These are phyloP conservation scores for Hafferia zeledoni DNA, from an alignment of 2,797 vertebrate genomes.

Conservation along the genomic window DNA sequence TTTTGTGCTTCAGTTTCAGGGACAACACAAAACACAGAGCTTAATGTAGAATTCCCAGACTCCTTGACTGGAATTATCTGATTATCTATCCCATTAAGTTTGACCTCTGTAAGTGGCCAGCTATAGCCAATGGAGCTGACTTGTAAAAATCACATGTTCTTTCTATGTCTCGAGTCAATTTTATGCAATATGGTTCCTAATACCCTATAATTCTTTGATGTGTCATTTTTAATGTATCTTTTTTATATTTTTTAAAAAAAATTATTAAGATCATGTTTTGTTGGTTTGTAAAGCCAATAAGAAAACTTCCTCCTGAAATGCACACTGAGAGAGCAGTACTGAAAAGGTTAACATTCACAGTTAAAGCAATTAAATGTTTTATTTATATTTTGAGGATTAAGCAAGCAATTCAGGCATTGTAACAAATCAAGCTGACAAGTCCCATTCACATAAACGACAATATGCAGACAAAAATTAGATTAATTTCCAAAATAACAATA, in stretches of 20 bases:
- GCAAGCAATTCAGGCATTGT: constrained; percentile 41
- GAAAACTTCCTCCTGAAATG: neutral
- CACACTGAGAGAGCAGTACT: neutral
- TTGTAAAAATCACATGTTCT: neutral
- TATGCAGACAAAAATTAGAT: constrained; percentile 46
- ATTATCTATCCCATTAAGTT: neutral
- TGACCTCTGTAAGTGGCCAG: fast-evolving
- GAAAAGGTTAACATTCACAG: constrained; percentile 38
- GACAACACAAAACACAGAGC: neutral
- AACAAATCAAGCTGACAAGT: constrained; percentile 67
- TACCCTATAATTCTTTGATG: neutral
- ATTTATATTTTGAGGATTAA: constrained; percentile 64
- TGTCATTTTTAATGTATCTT: neutral
- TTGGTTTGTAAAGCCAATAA: neutral
- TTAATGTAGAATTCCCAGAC: neutral
- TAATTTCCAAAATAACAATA: constrained; percentile 66
- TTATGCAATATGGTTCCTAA: neutral
- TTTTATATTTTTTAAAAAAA: neutral
- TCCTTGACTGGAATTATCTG: neutral
- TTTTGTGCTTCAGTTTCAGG: neutral
- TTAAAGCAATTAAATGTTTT: constrained; percentile 64
- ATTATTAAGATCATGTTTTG: neutral
- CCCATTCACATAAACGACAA: constrained; percentile 60
- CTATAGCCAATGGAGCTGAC: neutral
- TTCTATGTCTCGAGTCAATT: neutral